Evolutionary conservation across 2,113 vertebrate species (phyloP).

Genomic region (Colaptes auratus): DNA sequence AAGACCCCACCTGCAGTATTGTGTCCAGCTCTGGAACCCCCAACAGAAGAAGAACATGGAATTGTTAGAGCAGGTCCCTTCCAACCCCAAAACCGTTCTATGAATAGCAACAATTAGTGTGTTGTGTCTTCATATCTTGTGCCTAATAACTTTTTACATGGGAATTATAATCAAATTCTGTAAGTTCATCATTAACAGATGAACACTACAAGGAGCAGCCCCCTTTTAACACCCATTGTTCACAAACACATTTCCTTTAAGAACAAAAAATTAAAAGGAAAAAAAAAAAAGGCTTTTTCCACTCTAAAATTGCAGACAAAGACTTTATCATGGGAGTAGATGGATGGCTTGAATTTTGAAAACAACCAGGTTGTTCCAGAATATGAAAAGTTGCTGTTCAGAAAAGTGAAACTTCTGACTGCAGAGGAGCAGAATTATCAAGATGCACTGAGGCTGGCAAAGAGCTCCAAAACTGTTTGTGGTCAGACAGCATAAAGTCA

Average conservation of each 20-base stretch:
- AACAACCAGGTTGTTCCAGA: background rate
- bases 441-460: background rate
- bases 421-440: background rate
- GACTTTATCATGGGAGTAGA: background rate
- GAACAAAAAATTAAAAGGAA: background rate
- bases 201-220: background rate
- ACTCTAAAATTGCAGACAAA: background rate
- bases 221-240: background rate
- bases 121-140: background rate
- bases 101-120: background rate
- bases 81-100: too few relatives aligned
- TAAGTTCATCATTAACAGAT: background rate
- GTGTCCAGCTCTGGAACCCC: too few relatives aligned
- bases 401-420: background rate
- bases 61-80: too few relatives aligned
- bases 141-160: background rate
- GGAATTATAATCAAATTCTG: background rate
- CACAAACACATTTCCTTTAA: background rate
- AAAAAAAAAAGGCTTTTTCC: background rate
- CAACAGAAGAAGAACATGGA: too few relatives aligned
- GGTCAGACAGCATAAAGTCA: background rate
- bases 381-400: background rate
- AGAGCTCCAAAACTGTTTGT: background rate
- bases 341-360: constrained; percentile 3
- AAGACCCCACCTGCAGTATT: too few relatives aligned